Base-by-base conservation (phyloP, 2,888 invertebrate species). In the Macaria notata region DNA sequence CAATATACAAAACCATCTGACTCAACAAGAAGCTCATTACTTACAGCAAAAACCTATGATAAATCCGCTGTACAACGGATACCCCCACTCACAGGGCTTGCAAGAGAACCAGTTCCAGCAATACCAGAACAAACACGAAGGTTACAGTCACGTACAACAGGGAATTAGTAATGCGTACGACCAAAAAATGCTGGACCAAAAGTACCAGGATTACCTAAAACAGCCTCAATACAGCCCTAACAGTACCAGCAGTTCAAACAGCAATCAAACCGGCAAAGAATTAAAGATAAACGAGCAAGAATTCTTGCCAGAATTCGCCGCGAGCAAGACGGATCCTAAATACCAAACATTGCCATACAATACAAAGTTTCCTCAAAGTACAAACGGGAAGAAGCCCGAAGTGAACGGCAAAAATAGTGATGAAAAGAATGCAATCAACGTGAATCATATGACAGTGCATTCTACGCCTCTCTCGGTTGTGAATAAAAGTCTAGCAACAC, bases 321-420 rank as follows among this genome's bases (percentile, higher is more conserved):
- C 96, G 31, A 96, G 95, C 75, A 97, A 97, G 82, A 95, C 95
- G 55, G 97, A 98, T 84, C 97, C 95, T 44, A 98, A 97, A 87
- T 98, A 96, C 91, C 97, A 98, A 92, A 97, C 97, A 33, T 91
- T 98, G 85, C 97, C 98, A 70, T 96, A 97, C 88, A 98, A 95
- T 80, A 96, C 96, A 41, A 98, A 97, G 86, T 96, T 96, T 81
- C 94, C 95, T 88, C 94, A 94, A 84, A 81, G 88, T 66, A 79
- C 80, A 53, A 87, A 86, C 56, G 86, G 84, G 42, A 89, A 90
- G 72, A 63, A 89, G 76, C 72, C 81, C 7, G 88, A 90, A 71
- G 68, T 79, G 38, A 84, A 89, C 63, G 80, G 82, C 9, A 92
- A 90, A 73, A 79, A 64, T 62, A 82, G 68, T 64, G 88, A 88